These are phyloP conservation scores for Thermophis baileyi DNA, from an alignment of 2,113 vertebrate species.

Conservation along the genomic window DNA sequence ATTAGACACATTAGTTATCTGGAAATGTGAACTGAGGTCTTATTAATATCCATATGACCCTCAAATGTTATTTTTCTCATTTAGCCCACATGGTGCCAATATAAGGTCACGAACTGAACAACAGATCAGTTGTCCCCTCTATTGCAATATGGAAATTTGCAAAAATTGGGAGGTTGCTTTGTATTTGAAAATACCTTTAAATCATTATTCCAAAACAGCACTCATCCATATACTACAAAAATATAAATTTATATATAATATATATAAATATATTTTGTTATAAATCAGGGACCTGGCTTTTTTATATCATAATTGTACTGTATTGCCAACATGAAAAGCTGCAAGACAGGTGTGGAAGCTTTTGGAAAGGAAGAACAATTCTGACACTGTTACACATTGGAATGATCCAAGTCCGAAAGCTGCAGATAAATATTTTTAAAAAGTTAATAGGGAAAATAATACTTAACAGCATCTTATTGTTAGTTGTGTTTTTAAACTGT, in stretches of 20 bases:
- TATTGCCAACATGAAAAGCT: not conserved
- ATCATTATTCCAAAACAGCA: not conserved
- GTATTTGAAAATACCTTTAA: not conserved
- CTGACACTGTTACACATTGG: not conserved
- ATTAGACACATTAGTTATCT: not conserved
- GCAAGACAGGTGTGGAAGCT: not conserved
- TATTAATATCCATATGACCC: not conserved
- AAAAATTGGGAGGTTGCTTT: not conserved
- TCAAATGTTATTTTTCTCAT: not conserved
- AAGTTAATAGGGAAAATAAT: not conserved
- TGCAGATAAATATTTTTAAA: not conserved
- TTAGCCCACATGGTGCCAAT: not conserved
- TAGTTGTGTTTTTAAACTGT: not conserved
- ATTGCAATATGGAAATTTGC: not conserved
- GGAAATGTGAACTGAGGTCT: not conserved
- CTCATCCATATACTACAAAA: not conserved
- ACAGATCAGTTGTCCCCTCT: not conserved
- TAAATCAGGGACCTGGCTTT: not conserved
- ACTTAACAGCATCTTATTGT: not conserved
- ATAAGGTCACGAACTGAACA: not conserved
- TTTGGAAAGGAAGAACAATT: not conserved
- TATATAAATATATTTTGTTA: not conserved
- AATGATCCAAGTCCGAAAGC: not conserved
- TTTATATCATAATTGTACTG: not conserved
- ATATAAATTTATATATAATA: not conserved